A percentile compares a stretch with the other conserved stretches of the same genome.
These are phyloP conservation scores for Dunckerocampus dactyliophorus DNA, from an alignment of 2,113 vertebrate genomes.

Conservation along the genomic window DNA sequence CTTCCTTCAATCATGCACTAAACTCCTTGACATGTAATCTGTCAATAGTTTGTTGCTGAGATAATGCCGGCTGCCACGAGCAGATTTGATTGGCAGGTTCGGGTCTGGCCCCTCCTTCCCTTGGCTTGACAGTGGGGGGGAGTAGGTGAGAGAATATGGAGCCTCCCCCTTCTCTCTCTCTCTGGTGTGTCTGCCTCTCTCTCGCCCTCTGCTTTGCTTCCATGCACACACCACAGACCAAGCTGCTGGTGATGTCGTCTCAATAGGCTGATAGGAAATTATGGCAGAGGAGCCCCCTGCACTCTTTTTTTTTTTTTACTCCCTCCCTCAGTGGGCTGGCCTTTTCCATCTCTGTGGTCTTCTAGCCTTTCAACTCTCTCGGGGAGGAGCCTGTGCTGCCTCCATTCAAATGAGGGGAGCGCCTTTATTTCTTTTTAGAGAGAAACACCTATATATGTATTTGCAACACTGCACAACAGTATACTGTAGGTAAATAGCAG, in stretches of 20 bases:
- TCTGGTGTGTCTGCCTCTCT: conserved; percentile 37
- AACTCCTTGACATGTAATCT: conserved; percentile 86
- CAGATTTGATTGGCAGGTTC: conserved; percentile 86
- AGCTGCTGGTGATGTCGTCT: conserved; percentile 78
- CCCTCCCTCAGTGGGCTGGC: conserved; percentile 77
- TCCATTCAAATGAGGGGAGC: conserved; percentile 73
- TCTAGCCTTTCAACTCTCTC: conserved; percentile 75
- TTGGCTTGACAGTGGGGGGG: conserved; percentile 70
- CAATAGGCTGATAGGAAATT: conserved; percentile 81
- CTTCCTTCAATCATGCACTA: conserved; percentile 82
- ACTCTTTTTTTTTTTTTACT: conserved; percentile 53
- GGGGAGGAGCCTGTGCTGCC: conserved; percentile 69
- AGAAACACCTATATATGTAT: conserved; percentile 50
- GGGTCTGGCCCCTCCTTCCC: conserved; percentile 77
- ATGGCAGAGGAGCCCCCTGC: conserved; percentile 75
- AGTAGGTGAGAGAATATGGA: conserved; percentile 79
- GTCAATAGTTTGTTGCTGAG: conserved; percentile 84
- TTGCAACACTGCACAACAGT: conserved; percentile 9
- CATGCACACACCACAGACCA: conserved; percentile 55
- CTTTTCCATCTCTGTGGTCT: conserved; percentile 72
- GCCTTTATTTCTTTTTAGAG: conserved; percentile 19
- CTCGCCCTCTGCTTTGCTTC: conserved; percentile 53
- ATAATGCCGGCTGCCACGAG: conserved; percentile 85
- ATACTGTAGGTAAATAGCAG: neutral
- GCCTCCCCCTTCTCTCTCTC: conserved; percentile 67